Conservation (phyloP, 2,797 vertebrate genomes). For the Notamacropus eugenii region DNA sequence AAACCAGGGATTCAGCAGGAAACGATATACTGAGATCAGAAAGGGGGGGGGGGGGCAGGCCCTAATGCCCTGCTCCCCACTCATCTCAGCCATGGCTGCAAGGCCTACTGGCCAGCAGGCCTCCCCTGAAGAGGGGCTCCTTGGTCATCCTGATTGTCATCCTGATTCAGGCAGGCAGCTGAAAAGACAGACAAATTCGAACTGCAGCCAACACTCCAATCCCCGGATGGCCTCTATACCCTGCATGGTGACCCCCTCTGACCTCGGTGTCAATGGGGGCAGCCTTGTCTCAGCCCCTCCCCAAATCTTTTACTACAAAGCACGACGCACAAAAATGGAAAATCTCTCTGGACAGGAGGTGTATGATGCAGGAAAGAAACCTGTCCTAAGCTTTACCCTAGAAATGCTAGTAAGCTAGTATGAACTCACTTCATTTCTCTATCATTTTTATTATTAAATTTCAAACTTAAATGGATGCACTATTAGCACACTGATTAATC, state of each 20-base stretch:
- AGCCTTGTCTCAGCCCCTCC: not conserved
- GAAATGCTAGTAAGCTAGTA: not conserved
- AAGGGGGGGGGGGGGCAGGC: not conserved
- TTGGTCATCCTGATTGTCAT: not conserved
- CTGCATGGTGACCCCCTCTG: not conserved
- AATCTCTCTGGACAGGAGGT: not conserved
- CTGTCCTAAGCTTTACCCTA: rapidly evolving
- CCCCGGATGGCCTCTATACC: rapidly evolving
- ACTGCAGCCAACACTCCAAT: not conserved
- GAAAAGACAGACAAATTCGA: not conserved
- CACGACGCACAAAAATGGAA: not conserved
- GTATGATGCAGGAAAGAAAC: not conserved
- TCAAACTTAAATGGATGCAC: not conserved
- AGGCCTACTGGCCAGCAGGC: not conserved
- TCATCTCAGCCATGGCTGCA: not conserved
- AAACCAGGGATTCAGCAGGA: not conserved
- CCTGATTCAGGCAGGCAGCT: not conserved
- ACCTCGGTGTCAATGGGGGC: not conserved
- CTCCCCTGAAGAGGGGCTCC: not conserved
- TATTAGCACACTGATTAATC: not conserved
- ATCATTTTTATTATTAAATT: not conserved
- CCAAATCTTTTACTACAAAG: not conserved
- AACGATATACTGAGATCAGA: not conserved
- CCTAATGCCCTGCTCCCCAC: too few relatives aligned
- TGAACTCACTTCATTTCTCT: not conserved